Evolutionary conservation across 2,797 vertebrate species (phyloP).

Genomic region (Pelobates cultripes): DNA sequence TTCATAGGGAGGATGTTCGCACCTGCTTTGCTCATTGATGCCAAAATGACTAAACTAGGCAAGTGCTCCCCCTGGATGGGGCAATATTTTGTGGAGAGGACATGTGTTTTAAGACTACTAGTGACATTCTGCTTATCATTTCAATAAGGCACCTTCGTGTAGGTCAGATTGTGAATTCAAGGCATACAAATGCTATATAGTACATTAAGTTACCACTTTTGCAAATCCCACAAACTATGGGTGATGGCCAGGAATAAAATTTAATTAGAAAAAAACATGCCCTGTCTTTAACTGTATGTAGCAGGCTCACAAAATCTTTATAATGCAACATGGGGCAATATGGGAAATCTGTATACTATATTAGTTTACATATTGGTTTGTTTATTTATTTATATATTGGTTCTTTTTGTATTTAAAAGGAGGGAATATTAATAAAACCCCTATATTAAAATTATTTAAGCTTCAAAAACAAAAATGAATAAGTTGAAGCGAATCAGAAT

Average conservation of each 20-base stretch:
- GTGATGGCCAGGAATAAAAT: background rate
- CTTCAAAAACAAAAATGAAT: background rate
- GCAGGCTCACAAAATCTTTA: background rate
- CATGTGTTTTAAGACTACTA: constrained; percentile 38
- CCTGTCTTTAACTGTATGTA: background rate
- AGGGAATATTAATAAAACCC: background rate
- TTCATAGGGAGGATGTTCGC: no score
- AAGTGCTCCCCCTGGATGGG: constrained; percentile 3
- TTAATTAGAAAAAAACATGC: no score
- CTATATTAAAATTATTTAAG: background rate
- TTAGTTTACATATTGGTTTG: constrained; percentile 17
- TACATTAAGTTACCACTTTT: background rate
- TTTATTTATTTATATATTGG: background rate
- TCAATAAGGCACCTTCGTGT: constrained; percentile 49
- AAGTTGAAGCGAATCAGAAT: background rate
- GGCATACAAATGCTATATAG: constrained; percentile 8
- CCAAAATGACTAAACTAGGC: no score
- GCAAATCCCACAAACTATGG: background rate
- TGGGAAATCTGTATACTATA: constrained; percentile 6
- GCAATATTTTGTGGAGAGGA: constrained; percentile 3
- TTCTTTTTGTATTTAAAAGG: background rate
- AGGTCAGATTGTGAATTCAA: constrained; percentile 38
- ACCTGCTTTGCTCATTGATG: no score
- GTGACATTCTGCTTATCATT: constrained; percentile 6
- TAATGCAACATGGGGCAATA: background rate